These are phyloP conservation scores for Cabera pusaria DNA, from an alignment of 2,888 invertebrate species.

Conservation along the genomic window DNA sequence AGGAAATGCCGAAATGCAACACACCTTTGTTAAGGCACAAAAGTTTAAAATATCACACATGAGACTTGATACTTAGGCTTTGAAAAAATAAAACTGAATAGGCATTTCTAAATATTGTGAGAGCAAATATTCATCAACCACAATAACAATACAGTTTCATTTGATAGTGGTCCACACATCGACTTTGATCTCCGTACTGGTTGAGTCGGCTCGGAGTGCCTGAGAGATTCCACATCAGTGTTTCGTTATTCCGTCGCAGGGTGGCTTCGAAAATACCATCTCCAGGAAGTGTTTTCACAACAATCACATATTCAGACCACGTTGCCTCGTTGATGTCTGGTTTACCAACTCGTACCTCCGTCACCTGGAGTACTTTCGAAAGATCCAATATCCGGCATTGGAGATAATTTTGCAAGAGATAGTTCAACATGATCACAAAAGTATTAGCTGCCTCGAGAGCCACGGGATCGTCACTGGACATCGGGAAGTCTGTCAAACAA, in stretches of 20 bases:
- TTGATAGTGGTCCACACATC: constrained; percentile 88
- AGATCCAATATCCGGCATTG: constrained; percentile 87
- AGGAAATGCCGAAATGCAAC: no score
- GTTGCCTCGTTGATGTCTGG: constrained; percentile 58
- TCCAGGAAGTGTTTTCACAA: constrained; percentile 86
- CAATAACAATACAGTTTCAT: constrained; percentile 92
- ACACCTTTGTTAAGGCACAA: no score
- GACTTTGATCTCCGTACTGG: constrained; percentile 90
- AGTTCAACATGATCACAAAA: constrained; percentile 87
- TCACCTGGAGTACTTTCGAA: constrained; percentile 85
- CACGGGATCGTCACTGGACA: constrained; percentile 75
- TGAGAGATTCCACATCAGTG: constrained; percentile 70
- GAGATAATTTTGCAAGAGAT: constrained; percentile 80
- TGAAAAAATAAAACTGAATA: no score
- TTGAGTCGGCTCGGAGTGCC: constrained; percentile 91
- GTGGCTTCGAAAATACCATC: constrained; percentile 91
- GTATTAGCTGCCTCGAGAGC: constrained; percentile 84
- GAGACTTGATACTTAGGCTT: no score
- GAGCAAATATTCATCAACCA: no score
- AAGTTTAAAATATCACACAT: no score
- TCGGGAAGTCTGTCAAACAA: constrained; percentile 86
- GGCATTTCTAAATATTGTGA: no score
- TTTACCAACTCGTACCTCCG: constrained; percentile 79
- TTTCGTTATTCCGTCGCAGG: constrained; percentile 59
- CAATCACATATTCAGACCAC: constrained; percentile 85